Conservation (phyloP, 2,797 vertebrate species). For the Acanthurus tractus region DNA sequence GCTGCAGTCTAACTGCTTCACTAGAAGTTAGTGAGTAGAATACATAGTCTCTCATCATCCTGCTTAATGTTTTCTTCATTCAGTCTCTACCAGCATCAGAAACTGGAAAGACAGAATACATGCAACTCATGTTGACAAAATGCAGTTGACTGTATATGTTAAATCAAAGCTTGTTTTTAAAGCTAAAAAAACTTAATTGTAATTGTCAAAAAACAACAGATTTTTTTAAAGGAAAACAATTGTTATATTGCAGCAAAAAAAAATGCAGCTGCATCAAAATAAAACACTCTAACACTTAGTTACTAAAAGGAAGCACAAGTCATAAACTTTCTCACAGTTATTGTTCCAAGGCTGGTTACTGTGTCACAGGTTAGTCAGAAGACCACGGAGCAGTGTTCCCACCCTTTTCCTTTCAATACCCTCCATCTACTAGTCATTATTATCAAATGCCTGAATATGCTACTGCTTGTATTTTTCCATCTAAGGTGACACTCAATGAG, state of each 20-base stretch:
- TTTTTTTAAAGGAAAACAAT: too few species aligned
- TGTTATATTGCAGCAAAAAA: too few species aligned
- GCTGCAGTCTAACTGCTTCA: neutral
- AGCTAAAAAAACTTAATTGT: neutral
- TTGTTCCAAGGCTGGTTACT: conserved; percentile 36
- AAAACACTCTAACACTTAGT: neutral
- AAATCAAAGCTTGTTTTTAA: neutral
- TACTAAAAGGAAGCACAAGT: conserved; percentile 31
- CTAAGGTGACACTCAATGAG: conserved; percentile 71
- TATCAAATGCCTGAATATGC: conserved; percentile 35
- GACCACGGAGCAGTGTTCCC: conserved; percentile 8
- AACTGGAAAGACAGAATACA: neutral
- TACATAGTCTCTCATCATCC: neutral
- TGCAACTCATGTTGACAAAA: neutral
- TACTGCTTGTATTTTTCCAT: conserved; percentile 61
- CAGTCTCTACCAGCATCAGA: neutral
- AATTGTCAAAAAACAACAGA: too few species aligned
- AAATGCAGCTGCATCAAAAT: too few species aligned
- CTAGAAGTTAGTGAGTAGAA: neutral
- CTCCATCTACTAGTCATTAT: conserved; percentile 34
- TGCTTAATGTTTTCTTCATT: neutral
- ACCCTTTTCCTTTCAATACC: conserved; percentile 30
- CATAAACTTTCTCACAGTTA: conserved; percentile 14
- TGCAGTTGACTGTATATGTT: neutral
- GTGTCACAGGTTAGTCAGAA: conserved; percentile 17